These are phyloP conservation scores for Dipus sagitta DNA, from an alignment of 2,797 vertebrate genomes.

Conservation along the genomic window DNA sequence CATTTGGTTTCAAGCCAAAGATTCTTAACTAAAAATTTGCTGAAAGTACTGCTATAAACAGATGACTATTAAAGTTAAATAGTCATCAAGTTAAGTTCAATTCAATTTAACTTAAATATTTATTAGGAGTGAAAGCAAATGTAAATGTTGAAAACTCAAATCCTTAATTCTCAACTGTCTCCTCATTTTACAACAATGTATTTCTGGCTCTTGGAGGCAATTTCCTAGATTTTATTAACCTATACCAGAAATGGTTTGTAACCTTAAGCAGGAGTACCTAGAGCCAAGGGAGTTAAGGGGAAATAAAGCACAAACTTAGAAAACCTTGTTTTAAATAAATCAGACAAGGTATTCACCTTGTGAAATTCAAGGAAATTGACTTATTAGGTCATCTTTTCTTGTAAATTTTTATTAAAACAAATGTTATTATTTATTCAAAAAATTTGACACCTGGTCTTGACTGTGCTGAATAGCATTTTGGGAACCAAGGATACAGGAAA, in stretches of 20 bases:
- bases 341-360: slow-evolving; percentile 42
- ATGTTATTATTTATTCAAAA: neutral
- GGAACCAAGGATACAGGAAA: neutral
- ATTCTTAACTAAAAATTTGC: slow-evolving; percentile 86
- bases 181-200: slow-evolving; percentile 80
- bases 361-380: slow-evolving; percentile 77
- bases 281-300: slow-evolving; percentile 70
- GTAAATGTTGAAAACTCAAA: slow-evolving; percentile 81
- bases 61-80: slow-evolving; percentile 84
- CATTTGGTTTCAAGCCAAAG: slow-evolving; percentile 85
- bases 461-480: neutral
- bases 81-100: slow-evolving; percentile 86
- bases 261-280: slow-evolving; percentile 36
- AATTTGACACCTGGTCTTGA: neutral
- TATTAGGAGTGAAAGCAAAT: slow-evolving; percentile 85
- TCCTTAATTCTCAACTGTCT: slow-evolving; percentile 84
- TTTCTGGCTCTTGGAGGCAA: slow-evolving; percentile 79
- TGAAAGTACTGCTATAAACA: slow-evolving; percentile 85
- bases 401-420: neutral
- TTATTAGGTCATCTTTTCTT: slow-evolving; percentile 58
- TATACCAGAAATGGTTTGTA: slow-evolving; percentile 69
- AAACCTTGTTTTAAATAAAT: neutral
- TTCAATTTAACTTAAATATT: slow-evolving; percentile 87
- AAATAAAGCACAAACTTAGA: slow-evolving; percentile 42
- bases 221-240: slow-evolving; percentile 80